phyloP scores from a whole-genome alignment of 2,797 vertebrate species.

The Gallinago nigripennis region DNA sequence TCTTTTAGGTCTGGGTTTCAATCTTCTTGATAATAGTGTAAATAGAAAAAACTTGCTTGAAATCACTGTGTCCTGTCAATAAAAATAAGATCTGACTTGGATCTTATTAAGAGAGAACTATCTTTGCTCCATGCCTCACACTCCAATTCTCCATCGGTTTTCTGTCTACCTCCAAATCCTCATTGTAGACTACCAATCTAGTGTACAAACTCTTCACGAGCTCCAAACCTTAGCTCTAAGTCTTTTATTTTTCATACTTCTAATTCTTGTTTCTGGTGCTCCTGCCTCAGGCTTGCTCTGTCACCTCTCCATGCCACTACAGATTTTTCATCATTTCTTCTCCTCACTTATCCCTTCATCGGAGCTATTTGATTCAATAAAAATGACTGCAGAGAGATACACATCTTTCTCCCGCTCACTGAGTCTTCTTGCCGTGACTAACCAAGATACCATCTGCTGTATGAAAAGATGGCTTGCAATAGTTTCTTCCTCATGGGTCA shows the following conservation, averaged over 20 bases:
- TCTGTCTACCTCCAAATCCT: neutral
- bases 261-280: neutral
- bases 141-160: neutral
- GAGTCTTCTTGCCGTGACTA: neutral
- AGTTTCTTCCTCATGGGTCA: neutral
- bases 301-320: neutral
- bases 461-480: neutral
- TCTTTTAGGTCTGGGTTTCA: constrained; percentile 33
- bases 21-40: neutral
- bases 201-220: neutral
- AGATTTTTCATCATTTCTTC: neutral
- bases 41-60: constrained; percentile 20
- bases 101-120: neutral
- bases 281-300: neutral
- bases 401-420: neutral
- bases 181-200: neutral
- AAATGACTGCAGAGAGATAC: neutral
- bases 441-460: neutral
- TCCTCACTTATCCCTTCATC: neutral
- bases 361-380: neutral
- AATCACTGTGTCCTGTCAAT: constrained; percentile 30
- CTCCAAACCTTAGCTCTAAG: neutral
- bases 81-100: constrained; percentile 33
- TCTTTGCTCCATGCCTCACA: neutral
- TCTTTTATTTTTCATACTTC: neutral